Percentiles rank a stretch among this genome's conserved stretches.
These are phyloP conservation scores for Pomatostomus ruficeps DNA, from an alignment of 2,113 vertebrate genomes.

Conservation along the genomic window DNA sequence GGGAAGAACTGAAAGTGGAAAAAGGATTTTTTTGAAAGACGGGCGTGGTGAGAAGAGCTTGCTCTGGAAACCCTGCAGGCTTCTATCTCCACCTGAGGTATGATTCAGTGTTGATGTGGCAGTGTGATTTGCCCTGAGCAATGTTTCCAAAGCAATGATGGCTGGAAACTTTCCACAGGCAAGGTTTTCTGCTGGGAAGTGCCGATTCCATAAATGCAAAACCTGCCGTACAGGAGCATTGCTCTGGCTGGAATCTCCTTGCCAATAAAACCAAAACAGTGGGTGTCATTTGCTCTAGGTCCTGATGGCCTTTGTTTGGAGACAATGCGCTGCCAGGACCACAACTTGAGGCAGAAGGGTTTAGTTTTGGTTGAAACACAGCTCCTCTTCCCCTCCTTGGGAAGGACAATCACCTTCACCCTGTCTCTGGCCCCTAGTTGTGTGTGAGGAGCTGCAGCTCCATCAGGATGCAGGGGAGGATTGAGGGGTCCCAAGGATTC, in stretches of 20 bases:
- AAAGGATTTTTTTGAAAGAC: not conserved
- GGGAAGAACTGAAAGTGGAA: not conserved
- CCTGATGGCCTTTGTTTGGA: not conserved
- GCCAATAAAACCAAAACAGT: not conserved
- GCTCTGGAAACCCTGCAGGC: not conserved
- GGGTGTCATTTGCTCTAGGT: not conserved
- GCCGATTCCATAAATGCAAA: not conserved
- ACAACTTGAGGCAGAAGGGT: not conserved
- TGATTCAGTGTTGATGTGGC: constrained; percentile 3
- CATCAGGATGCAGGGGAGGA: not conserved
- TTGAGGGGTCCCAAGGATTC: not conserved
- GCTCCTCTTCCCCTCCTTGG: not conserved
- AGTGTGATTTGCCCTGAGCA: not conserved
- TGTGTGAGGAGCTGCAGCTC: not conserved
- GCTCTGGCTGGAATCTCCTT: not conserved
- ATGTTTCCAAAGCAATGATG: not conserved
- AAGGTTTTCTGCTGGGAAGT: not conserved
- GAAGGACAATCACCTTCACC: not conserved
- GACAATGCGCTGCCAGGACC: fast-evolving
- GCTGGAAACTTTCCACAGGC: not conserved
- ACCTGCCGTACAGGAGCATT: not conserved
- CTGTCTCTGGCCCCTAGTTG: no score
- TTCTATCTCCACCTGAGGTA: not conserved
- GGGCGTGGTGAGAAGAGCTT: not conserved
- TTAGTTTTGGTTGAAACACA: not conserved